Evolutionary conservation across 1,140 invertebrate species (phyloP).

Genomic region (Pseudobourletiella spinata): DNA sequence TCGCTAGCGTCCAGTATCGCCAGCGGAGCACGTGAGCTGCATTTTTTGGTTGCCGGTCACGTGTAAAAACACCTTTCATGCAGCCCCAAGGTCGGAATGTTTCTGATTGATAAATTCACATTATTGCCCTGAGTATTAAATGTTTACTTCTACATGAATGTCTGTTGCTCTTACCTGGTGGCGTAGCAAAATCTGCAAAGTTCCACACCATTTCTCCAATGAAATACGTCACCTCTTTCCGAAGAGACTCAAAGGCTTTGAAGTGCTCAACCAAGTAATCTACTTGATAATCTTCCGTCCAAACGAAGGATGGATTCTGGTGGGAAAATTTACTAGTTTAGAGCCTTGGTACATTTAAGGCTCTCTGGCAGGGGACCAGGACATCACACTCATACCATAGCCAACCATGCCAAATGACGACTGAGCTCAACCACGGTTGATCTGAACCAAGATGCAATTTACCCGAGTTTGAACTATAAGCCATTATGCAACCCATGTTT

Average conservation of each 20-base stretch:
- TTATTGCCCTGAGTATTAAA: background rate
- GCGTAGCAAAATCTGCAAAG: slow-evolving; percentile 59
- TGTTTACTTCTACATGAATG: background rate
- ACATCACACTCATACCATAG: too few species aligned
- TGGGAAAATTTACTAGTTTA: too few species aligned
- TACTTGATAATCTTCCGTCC: slow-evolving; percentile 58
- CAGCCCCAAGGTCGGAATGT: slow-evolving; percentile 51
- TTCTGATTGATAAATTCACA: slow-evolving; percentile 41
- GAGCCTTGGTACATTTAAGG: too few species aligned
- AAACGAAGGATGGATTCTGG: slow-evolving; percentile 49
- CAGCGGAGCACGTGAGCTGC: slow-evolving; percentile 48
- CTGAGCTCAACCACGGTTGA: too few species aligned
- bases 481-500: too few species aligned
- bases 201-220: slow-evolving; percentile 65
- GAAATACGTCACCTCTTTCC: slow-evolving; percentile 43
- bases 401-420: too few species aligned
- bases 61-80: slow-evolving; percentile 56
- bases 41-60: slow-evolving; percentile 51
- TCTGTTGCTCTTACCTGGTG: slow-evolving; percentile 44
- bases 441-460: too few species aligned
- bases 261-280: slow-evolving; percentile 48
- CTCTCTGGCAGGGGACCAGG: too few species aligned
- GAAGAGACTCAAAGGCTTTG: slow-evolving; percentile 50
- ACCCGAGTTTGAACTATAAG: too few species aligned
- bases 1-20: slow-evolving; percentile 39